Evolutionary conservation across 2,113 vertebrate species (phyloP).

Genomic region (Ariopsis seemanni): DNA sequence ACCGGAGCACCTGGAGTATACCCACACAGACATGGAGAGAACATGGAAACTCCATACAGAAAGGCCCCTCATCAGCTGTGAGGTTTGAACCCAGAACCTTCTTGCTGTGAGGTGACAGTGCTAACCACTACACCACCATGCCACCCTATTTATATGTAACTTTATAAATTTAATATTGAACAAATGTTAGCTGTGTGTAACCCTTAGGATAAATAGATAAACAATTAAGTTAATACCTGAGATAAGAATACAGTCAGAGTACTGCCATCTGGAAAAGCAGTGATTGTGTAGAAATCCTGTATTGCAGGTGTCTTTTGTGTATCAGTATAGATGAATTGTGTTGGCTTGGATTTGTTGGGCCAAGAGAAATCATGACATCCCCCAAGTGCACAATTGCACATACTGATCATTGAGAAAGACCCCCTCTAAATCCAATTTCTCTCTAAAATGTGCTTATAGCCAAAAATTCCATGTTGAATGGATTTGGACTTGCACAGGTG

Average conservation of each 20-base stretch:
- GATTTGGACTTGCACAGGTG: not conserved
- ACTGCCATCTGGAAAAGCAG: not conserved
- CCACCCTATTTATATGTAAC: too few species aligned
- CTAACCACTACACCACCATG: too few species aligned
- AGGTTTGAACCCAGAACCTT: too few species aligned
- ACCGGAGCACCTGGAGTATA: too few species aligned
- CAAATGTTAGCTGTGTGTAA: not conserved
- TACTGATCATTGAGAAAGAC: not conserved
- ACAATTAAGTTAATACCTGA: not conserved
- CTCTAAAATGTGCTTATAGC: not conserved
- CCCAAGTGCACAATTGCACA: not conserved
- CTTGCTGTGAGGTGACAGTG: too few species aligned
- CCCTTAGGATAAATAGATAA: not conserved
- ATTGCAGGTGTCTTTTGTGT: not conserved
- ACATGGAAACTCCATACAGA: too few species aligned
- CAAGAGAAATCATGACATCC: not conserved
- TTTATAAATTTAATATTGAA: not conserved
- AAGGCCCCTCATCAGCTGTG: too few species aligned
- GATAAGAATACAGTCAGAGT: not conserved
- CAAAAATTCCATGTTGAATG: not conserved
- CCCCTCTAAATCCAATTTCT: not conserved
- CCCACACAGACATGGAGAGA: too few species aligned
- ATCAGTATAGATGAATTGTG: not conserved
- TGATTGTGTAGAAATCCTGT: not conserved
- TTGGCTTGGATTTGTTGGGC: not conserved